Evolutionary conservation across 2,888 invertebrate genomes (phyloP).

Genomic region (Drosophila parthenogenetica): DNA sequence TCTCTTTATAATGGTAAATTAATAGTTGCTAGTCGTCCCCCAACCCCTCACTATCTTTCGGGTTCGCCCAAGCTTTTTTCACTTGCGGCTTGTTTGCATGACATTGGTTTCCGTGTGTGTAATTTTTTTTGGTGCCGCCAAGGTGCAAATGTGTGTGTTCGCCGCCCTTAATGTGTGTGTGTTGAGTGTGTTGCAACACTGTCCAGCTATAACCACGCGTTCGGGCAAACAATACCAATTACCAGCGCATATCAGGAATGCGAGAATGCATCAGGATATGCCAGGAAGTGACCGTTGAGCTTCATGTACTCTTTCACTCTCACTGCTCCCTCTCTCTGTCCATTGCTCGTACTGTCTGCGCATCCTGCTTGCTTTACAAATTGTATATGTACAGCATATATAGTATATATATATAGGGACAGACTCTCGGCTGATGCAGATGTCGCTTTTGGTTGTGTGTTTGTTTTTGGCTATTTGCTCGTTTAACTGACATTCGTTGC

Average conservation of each 20-base stretch:
- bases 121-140: slow-evolving; percentile 33
- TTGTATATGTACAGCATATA: slow-evolving; percentile 25
- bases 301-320: not conserved
- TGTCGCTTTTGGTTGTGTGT: slow-evolving; percentile 62
- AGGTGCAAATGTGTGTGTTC: slow-evolving; percentile 53
- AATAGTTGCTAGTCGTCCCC: slow-evolving; percentile 66
- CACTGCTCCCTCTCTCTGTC: not conserved
- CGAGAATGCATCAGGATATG: slow-evolving; percentile 56
- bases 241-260: slow-evolving; percentile 65
- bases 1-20: slow-evolving; percentile 62
- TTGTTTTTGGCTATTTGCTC: slow-evolving; percentile 71
- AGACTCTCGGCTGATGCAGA: slow-evolving; percentile 57
- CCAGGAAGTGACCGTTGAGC: slow-evolving; percentile 43
- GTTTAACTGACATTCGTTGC: slow-evolving; percentile 72
- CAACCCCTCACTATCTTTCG: not conserved
- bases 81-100: slow-evolving; percentile 44
- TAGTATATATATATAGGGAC: slow-evolving; percentile 21
- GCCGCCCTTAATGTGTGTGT: slow-evolving; percentile 10
- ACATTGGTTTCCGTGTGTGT: slow-evolving; percentile 47
- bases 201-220: slow-evolving; percentile 51
- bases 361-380: slow-evolving; percentile 48
- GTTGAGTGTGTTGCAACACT: slow-evolving; percentile 28
- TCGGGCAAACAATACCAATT: slow-evolving; percentile 77
- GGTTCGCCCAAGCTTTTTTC: slow-evolving; percentile 13
- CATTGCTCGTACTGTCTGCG: slow-evolving; percentile 13